These are phyloP conservation scores for Helogale parvula DNA, from an alignment of 2,113 vertebrate species.

Conservation along the genomic window DNA sequence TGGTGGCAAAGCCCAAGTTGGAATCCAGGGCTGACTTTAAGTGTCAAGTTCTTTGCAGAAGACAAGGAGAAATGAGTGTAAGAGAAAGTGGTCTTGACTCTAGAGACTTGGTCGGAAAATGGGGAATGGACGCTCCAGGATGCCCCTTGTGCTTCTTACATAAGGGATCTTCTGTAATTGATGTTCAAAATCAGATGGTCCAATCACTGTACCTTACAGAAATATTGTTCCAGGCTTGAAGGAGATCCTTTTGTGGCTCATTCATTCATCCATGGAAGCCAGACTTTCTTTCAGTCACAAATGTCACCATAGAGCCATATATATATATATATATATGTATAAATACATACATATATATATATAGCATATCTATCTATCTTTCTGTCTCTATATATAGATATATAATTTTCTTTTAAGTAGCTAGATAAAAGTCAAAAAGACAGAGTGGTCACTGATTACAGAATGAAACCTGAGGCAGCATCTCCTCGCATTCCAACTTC, in stretches of 20 bases:
- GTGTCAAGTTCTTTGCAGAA: not conserved
- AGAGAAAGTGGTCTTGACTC: not conserved
- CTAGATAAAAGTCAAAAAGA: constrained; percentile 52
- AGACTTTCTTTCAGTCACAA: not conserved
- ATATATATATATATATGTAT: not conserved
- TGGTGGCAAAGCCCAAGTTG: not conserved
- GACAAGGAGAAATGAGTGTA: not conserved
- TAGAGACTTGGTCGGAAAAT: not conserved
- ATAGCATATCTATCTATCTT: no score
- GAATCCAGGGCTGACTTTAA: not conserved
- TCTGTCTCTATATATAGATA: not conserved
- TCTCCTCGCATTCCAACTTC: constrained; percentile 58
- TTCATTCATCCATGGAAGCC: not conserved
- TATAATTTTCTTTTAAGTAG: constrained; percentile 8
- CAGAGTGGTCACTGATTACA: not conserved
- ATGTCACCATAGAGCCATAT: not conserved
- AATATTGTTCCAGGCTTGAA: not conserved
- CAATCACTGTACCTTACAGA: constrained; percentile 11
- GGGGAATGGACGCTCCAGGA: constrained; percentile 34
- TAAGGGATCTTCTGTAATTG: not conserved
- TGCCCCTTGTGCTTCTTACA: not conserved
- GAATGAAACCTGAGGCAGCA: constrained; percentile 48
- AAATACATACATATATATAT: not conserved
- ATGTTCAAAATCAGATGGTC: not conserved
- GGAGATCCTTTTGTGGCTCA: not conserved